Evolutionary conservation across 1,140 invertebrate genomes (phyloP).

Genomic region (Galendromus occidentalis): DNA sequence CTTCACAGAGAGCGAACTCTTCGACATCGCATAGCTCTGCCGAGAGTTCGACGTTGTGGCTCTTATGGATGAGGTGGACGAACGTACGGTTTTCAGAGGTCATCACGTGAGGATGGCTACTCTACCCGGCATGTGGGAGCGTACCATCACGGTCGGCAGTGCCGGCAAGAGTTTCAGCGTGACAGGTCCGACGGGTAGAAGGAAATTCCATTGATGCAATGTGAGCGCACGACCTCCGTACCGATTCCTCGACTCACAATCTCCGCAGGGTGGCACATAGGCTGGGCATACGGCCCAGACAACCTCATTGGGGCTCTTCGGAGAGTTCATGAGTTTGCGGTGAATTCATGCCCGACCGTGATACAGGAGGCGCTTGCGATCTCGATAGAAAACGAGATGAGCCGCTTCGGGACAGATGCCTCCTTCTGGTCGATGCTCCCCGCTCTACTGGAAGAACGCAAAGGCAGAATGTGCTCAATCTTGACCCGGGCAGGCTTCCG

Average conservation of each 20-base stretch:
- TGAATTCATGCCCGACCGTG: background rate
- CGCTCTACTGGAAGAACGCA: constrained; percentile 26
- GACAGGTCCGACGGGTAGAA: constrained; percentile 40
- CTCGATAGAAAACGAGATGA: background rate
- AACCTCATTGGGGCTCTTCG: background rate
- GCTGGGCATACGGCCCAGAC: background rate
- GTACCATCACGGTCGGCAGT: constrained; percentile 86
- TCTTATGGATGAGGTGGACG: constrained; percentile 88
- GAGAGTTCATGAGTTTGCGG: background rate
- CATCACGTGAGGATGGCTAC: constrained; percentile 74
- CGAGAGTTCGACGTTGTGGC: constrained; percentile 77
- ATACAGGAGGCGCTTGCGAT: constrained; percentile 15
- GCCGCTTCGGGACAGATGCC: background rate
- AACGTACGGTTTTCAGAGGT: constrained; percentile 77
- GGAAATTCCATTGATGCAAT: background rate
- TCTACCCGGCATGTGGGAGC: constrained; percentile 89
- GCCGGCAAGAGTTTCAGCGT: constrained; percentile 93
- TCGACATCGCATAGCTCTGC: constrained; percentile 60
- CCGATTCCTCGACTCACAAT: too few relatives aligned
- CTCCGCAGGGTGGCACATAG: background rate
- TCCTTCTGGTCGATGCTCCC: background rate
- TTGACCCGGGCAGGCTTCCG: background rate
- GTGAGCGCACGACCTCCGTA: too few relatives aligned
- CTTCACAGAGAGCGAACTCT: constrained; percentile 31
- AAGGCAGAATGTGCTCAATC: constrained; percentile 22